Base-by-base conservation (phyloP, 2,797 vertebrate genomes). In the Astyanax mexicanus region DNA sequence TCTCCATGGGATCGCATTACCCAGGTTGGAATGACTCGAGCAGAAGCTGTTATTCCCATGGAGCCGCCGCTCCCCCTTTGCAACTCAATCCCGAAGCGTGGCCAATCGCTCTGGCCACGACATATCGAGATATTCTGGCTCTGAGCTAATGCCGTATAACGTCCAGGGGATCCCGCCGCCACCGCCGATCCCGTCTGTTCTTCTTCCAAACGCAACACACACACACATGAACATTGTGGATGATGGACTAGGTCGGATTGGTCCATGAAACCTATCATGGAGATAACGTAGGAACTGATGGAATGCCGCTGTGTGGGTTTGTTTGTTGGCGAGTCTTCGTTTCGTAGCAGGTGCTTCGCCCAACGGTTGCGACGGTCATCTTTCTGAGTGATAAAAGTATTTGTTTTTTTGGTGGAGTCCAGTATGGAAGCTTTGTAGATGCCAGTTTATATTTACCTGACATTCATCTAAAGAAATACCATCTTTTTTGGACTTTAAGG, bases 11-110 rank as follows among this genome's bases (percentile, higher is more conserved):
- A 93, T 94, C 89, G 88, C 87, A 94, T 93, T 94, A 92, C 92
- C 87, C 86, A 83, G 89, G 89, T 90, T 91, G 90, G 92, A 93
- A 93, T 92, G 90, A 92, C 92, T 93, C 93, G 90, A 91, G 85
- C 90, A 89, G 90, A 92, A 89, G 90, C 88, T 86, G 85, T 88
- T 86, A 89, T 94, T 92, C 91, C 90, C 91, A 92, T 88, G 89
- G 91, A 92, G 88, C 89, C 79, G 80, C 88, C 86, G 84, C 88
- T 89, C 84, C 74, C 61, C 70, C 55, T 4, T 88, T 90, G 92
- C 91, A 93, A 93, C 92, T 92, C 92, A 92, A 93, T 92, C 91
- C 92, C 88, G 87, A 89, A 89, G 88, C 86, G 69, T 88, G 77
- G 74, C 86, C 90, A 93, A 94, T 93, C 88, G 87, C 87, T 82